phyloP scores from a whole-genome alignment of 2,797 vertebrate genomes.

The Streptopelia turtur region DNA sequence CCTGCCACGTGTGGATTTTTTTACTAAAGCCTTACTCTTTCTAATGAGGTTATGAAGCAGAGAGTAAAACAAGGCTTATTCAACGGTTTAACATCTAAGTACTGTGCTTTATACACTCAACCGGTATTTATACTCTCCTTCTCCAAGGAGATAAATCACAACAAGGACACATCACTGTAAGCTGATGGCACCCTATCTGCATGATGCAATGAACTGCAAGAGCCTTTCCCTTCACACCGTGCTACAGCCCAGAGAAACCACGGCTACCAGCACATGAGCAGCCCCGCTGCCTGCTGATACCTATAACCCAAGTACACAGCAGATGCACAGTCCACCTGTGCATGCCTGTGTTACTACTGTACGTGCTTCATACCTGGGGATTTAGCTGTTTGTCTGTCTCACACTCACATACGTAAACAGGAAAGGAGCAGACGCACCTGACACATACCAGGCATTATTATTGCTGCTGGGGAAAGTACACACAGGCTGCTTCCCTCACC shows the following conservation, averaged over 20 bases:
- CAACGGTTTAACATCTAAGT: neutral
- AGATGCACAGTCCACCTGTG: neutral
- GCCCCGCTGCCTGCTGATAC: neutral
- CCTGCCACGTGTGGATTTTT: neutral
- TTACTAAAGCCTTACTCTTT: neutral
- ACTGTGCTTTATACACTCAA: neutral
- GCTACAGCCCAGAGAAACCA: neutral
- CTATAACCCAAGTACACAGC: neutral
- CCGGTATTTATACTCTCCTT: neutral
- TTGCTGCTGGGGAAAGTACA: neutral
- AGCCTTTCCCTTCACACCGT: neutral
- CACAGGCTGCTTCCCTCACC: neutral
- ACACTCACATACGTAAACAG: fast-evolving
- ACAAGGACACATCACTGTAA: neutral
- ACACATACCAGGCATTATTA: neutral
- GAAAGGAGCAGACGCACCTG: neutral
- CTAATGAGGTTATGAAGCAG: neutral
- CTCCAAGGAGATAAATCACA: neutral
- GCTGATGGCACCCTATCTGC: neutral
- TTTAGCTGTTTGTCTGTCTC: fast-evolving
- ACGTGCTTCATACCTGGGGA: fast-evolving
- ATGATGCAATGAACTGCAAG: slow-evolving; percentile 27
- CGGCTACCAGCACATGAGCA: neutral
- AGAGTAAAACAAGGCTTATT: neutral
- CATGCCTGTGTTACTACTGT: fast-evolving